phyloP scores from a whole-genome alignment of 53 echinoderm and acorn worm species.

The Henricia sp. region DNA sequence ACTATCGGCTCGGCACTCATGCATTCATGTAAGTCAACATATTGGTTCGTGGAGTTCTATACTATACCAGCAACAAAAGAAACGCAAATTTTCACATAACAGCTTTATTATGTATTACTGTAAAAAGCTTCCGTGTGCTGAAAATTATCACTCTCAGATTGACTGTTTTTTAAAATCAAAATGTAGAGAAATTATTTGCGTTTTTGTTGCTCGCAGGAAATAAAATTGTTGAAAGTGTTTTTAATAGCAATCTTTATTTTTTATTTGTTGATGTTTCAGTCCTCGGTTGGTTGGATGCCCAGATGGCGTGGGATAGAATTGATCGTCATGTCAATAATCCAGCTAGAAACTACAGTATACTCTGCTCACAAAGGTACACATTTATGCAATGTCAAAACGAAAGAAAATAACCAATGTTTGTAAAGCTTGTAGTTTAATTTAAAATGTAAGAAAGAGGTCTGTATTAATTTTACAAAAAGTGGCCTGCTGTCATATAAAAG shows the following conservation, averaged over 20 bases:
- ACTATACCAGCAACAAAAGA: no score
- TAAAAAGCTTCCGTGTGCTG: no score
- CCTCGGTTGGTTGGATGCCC: constrained; percentile 91
- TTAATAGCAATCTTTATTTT: background rate
- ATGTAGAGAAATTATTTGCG: background rate
- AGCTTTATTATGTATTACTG: no score
- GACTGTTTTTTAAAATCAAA: no score
- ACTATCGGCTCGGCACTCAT: constrained; percentile 94
- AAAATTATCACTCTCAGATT: no score
- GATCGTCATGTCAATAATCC: constrained; percentile 57
- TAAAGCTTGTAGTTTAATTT: no score
- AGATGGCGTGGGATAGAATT: constrained; percentile 78
- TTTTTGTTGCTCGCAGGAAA: background rate
- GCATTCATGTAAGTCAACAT: constrained; percentile 92
- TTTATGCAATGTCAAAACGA: no score
- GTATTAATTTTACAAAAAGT: no score
- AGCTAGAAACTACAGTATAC: constrained; percentile 43
- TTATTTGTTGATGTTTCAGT: constrained; percentile 42
- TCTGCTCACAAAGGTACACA: constrained; percentile 57
- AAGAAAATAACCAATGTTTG: no score
- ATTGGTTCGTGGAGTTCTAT: background rate
- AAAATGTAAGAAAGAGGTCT: no score
- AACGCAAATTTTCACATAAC: no score
- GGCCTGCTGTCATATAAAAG: no score
- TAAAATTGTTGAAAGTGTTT: background rate